Conservation (phyloP, 1,140 invertebrate species). For the Myzus persicae region DNA sequence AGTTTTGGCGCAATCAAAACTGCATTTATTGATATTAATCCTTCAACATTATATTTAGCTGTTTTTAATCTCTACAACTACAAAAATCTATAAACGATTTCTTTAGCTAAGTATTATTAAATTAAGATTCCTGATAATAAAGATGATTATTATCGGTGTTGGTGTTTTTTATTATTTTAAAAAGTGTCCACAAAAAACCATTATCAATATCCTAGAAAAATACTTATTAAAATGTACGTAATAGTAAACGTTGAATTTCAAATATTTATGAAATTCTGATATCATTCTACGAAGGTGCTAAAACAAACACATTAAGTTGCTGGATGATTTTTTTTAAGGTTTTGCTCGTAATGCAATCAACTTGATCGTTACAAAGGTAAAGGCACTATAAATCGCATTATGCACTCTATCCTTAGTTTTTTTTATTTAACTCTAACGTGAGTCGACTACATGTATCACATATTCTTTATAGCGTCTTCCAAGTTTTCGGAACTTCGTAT, state of each 20-base stretch:
- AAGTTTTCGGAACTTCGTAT: slow-evolving; percentile 21
- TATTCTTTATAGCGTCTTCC: slow-evolving; percentile 19
- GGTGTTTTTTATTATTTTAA: background rate
- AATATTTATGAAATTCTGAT: background rate
- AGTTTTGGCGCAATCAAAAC: background rate
- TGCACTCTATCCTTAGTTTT: background rate
- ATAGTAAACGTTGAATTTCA: background rate
- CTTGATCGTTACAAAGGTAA: slow-evolving; percentile 63
- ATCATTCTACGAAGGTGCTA: background rate
- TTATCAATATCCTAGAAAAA: background rate
- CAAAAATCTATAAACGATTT: background rate
- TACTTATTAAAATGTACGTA: background rate
- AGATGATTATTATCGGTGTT: too few species aligned
- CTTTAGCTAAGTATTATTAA: background rate
- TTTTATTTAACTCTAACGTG: slow-evolving; percentile 12
- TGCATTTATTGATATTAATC: background rate
- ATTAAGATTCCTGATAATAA: background rate
- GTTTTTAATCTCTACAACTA: background rate
- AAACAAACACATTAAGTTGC: background rate
- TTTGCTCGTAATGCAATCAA: slow-evolving; percentile 69
- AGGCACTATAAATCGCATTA: slow-evolving; percentile 39
- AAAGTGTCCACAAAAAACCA: background rate
- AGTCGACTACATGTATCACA: slow-evolving; percentile 21
- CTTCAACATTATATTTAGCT: background rate
- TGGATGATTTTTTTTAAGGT: slow-evolving; percentile 43